phyloP scores from a whole-genome alignment of 2,113 vertebrate species.

The Gnathonemus echidnorhynchus region DNA sequence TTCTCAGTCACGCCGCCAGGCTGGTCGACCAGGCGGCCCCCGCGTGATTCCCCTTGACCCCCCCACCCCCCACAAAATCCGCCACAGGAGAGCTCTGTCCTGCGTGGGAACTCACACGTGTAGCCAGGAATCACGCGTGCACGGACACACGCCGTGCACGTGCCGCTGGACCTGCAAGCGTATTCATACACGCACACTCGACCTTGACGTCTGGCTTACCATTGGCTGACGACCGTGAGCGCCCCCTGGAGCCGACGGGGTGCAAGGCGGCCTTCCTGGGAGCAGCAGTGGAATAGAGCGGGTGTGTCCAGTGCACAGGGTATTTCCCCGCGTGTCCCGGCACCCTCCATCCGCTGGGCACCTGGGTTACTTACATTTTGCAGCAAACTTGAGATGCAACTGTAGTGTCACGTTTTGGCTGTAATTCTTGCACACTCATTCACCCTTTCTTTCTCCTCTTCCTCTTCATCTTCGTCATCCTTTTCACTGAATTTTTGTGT shows the following conservation, averaged over 20 bases:
- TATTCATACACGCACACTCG: neutral
- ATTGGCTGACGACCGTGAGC: neutral
- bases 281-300: neutral
- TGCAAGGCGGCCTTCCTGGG: neutral
- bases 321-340: neutral
- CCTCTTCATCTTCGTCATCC: neutral
- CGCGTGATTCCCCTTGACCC: neutral
- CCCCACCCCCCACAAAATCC: neutral
- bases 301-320: constrained; percentile 2
- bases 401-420: neutral
- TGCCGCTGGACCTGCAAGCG: neutral
- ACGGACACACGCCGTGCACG: neutral
- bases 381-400: neutral
- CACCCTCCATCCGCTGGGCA: no score
- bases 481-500: neutral
- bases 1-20: neutral
- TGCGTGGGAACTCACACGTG: neutral
- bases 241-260: neutral
- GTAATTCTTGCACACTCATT: neutral
- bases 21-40: neutral
- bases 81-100: neutral
- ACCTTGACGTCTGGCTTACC: neutral
- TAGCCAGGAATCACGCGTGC: neutral
- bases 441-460: neutral
- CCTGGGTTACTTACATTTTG: neutral